Conservation (phyloP, 2,797 vertebrate species). For the Urophycis tenuis region DNA sequence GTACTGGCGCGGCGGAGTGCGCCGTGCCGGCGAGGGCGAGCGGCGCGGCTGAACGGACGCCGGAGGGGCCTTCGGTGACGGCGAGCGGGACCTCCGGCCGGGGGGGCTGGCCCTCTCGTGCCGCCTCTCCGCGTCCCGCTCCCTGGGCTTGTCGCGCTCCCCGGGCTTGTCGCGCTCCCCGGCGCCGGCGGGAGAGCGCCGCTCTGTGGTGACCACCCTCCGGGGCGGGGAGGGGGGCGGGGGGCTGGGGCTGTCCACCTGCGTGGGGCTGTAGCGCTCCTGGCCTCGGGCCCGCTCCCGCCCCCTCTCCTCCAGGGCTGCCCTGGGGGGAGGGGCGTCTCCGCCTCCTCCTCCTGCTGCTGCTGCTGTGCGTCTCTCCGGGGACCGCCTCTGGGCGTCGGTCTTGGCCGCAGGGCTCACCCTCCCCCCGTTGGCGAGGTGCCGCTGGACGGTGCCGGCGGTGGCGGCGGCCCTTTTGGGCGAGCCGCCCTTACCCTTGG, state of each 20-base stretch:
- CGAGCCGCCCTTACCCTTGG: conserved; percentile 24
- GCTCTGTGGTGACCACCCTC: conserved; percentile 19
- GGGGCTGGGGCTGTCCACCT: conserved; percentile 54
- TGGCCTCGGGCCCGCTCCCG: conserved; percentile 30
- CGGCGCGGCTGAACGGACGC: conserved; percentile 50
- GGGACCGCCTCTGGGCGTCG: conserved; percentile 13
- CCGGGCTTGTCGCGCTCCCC: background rate
- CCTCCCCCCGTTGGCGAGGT: conserved; percentile 45
- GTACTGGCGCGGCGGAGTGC: conserved; percentile 73
- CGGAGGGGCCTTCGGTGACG: conserved; percentile 33
- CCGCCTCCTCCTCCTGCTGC: conserved; percentile 22
- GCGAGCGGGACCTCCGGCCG: conserved; percentile 43
- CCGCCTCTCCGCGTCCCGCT: conserved; percentile 25
- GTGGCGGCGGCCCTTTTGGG: conserved; percentile 11
- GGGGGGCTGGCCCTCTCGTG: conserved; percentile 26
- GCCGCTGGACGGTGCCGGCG: conserved; percentile 38
- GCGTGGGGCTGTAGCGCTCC: conserved; percentile 60
- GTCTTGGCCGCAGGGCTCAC: conserved; percentile 36
- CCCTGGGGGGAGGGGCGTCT: conserved; percentile 28
- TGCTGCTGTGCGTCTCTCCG: conserved; percentile 34
- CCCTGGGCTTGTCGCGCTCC: conserved; percentile 25
- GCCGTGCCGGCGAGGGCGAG: conserved; percentile 65
- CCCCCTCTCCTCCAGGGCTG: conserved; percentile 20
- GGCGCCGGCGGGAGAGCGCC: conserved; percentile 22
- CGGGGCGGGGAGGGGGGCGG: conserved; percentile 31